Percentiles rank a stretch among this genome's conserved stretches.
These are phyloP conservation scores for Megaptera novaeangliae DNA, from an alignment of 2,113 vertebrate genomes.

Conservation along the genomic window DNA sequence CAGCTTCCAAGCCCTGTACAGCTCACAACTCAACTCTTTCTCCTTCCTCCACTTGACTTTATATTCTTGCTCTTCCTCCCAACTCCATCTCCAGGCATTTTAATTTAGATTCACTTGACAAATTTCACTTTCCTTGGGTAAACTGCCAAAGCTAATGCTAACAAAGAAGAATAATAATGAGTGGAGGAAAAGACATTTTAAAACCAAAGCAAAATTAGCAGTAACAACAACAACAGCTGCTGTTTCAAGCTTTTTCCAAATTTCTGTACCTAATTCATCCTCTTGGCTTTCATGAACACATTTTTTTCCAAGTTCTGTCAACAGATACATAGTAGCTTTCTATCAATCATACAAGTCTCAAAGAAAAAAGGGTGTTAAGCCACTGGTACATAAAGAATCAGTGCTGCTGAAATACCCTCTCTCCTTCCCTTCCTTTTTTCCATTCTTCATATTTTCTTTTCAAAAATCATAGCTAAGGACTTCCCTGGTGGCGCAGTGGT, in stretches of 20 bases:
- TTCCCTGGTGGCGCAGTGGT: too few species aligned
- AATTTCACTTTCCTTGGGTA: conserved; percentile 10
- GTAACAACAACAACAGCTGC: not conserved
- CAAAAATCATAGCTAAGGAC: not conserved
- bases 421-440: not conserved
- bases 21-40: not conserved
- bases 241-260: not conserved
- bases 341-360: not conserved
- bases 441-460: not conserved
- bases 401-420: not conserved
- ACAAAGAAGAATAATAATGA: not conserved
- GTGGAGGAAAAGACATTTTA: not conserved
- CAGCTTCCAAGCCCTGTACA: not conserved
- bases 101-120: conserved; percentile 15
- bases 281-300: not conserved
- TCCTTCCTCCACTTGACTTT: not conserved
- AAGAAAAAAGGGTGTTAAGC: not conserved
- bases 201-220: conserved; percentile 24
- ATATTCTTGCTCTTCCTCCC: not conserved
- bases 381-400: not conserved
- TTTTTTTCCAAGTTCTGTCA: not conserved
- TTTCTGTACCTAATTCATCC: not conserved
- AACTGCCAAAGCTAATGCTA: not conserved
- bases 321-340: not conserved
- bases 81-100: not conserved